Base-by-base conservation (phyloP, 2,113 vertebrate genomes). In the Ciconia boyciana region DNA sequence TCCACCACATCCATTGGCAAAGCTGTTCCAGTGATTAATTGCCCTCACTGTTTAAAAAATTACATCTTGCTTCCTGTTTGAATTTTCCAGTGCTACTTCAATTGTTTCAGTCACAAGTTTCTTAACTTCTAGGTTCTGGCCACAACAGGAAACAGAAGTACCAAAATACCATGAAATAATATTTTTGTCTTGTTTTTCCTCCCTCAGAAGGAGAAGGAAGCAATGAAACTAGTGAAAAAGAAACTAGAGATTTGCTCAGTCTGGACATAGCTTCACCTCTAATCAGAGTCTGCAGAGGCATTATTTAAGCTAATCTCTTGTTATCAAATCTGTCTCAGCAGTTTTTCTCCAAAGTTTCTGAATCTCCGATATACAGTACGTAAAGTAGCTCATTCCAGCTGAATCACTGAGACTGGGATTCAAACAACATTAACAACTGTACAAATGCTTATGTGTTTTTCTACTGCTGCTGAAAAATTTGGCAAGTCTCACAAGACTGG, bases 71-170 rank as follows among this genome's bases (percentile, higher is more conserved):
- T 97, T 97, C 96, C 96, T 97, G 93, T 92, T 94, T 93, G 70
- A 95, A 85, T 91, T 95, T 94, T 96, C 58, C 77, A 94, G 49
- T 69, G 18, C 54, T 72, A n/a, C 65, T 95, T 92, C 87, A 89
- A 91, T 95, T 97, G 83, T 95, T 97, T 91, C 14, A 76, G 87
- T 89, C 65, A 89, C 34, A 87, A 94, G 36, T 94, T 97, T 95
- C 89, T 95, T 89, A 89, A 82, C 70, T 89, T 96, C 89, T 92
- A 93, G 29, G 25, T 89, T 95, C 52, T 92, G 60, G 79, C 91
- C 94, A 83, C 93, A 96, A 94, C 93, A 96, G 91, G 95, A 97
- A 96, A 94, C 86, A 97, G 92, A 95, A 97, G 74, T 94, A 87
- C 74, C 89, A 94, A 96, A 97, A 94, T 94, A 87, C 77, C 74